Conservation (phyloP, 2,113 vertebrate genomes). For the Ceratotherium simum region DNA sequence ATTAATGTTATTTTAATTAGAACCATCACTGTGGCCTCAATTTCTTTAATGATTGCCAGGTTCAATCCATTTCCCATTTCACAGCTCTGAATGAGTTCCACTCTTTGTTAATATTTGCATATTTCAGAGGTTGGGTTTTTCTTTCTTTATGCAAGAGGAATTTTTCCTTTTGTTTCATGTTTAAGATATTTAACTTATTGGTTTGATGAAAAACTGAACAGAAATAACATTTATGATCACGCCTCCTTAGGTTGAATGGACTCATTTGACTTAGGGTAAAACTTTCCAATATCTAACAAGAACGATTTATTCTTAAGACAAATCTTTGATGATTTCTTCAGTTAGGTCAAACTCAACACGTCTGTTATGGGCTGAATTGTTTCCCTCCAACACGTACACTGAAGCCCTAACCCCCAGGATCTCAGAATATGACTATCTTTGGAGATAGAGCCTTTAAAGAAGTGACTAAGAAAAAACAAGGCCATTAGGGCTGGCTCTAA, state of each 20-base stretch:
- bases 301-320: background rate
- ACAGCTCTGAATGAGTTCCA: background rate
- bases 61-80: slow-evolving; percentile 53
- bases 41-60: slow-evolving; percentile 54
- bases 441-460: background rate
- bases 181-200: slow-evolving; percentile 29
- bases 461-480: background rate
- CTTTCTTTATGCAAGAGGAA: background rate
- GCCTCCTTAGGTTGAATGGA: background rate
- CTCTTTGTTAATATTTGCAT: slow-evolving; percentile 5
- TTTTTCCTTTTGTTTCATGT: slow-evolving; percentile 13
- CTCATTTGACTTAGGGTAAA: background rate
- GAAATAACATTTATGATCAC: background rate
- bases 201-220: slow-evolving; percentile 29
- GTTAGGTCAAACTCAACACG: background rate
- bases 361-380: background rate
- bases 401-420: background rate
- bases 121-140: background rate
- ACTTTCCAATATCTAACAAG: background rate
- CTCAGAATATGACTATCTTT: background rate
- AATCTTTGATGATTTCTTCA: background rate
- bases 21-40: background rate
- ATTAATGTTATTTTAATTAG: slow-evolving; percentile 70
- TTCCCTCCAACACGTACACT: background rate
- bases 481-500: background rate